A percentile compares a stretch with the other conserved stretches of the same genome.
Conservation (phyloP, 2,113 vertebrate genomes). For the Antechinus flavipes region DNA sequence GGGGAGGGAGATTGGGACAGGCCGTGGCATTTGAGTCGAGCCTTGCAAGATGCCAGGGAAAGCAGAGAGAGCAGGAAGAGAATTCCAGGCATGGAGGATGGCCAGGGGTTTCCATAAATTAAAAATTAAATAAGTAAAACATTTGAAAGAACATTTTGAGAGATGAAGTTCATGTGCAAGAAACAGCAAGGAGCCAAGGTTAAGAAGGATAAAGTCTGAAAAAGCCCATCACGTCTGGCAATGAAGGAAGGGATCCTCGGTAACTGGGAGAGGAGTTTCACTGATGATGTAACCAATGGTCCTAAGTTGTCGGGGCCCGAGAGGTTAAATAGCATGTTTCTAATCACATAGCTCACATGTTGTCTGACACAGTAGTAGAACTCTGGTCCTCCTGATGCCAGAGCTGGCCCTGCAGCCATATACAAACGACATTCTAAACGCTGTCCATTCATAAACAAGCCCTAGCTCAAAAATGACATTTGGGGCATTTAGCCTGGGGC, state of each 20-base stretch:
- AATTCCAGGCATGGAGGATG: neutral
- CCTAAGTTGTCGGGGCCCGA: neutral
- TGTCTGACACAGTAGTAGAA: neutral
- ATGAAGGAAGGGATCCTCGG: neutral
- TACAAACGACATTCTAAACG: neutral
- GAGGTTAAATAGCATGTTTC: neutral
- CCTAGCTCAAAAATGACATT: no score
- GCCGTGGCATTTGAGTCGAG: neutral
- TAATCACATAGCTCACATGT: neutral
- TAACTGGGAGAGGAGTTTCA: neutral
- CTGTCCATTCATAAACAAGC: no score
- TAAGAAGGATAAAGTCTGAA: neutral
- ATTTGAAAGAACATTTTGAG: neutral
- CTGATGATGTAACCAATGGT: neutral
- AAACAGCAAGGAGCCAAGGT: neutral
- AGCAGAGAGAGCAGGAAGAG: neutral
- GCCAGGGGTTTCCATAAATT: neutral
- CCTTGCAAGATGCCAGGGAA: neutral
- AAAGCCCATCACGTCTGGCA: neutral
- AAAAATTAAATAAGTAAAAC: neutral
- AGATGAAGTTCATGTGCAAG: neutral
- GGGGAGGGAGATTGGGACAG: neutral
- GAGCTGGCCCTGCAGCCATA: no score
- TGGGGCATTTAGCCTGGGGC: neutral
- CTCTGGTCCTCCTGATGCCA: no score